Conservation (phyloP, 2,888 invertebrate species). For the Phasia obesa region DNA sequence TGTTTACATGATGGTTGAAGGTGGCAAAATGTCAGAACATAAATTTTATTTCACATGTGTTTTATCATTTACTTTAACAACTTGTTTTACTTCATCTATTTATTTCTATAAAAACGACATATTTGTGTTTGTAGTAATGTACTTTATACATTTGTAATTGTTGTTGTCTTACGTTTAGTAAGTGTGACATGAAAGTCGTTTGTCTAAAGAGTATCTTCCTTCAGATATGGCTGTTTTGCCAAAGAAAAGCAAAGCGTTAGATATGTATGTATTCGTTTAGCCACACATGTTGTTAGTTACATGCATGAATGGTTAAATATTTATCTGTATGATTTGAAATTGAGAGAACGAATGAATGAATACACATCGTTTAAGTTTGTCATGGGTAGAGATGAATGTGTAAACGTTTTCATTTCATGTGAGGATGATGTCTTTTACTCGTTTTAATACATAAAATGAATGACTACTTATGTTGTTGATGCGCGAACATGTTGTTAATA, state of each 20-base stretch:
- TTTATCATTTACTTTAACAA: slow-evolving; percentile 59
- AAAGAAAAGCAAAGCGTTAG: slow-evolving; percentile 7
- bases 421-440: slow-evolving; percentile 12
- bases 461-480: slow-evolving; percentile 48
- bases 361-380: slow-evolving; percentile 19
- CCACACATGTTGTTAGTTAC: slow-evolving; percentile 32
- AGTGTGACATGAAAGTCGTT: slow-evolving; percentile 63
- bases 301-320: slow-evolving; percentile 51
- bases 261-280: slow-evolving; percentile 2
- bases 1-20: slow-evolving; percentile 43
- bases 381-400: slow-evolving; percentile 11
- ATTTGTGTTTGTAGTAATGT: slow-evolving; percentile 17
- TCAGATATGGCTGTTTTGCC: background rate
- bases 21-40: slow-evolving; percentile 53
- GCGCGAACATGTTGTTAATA: slow-evolving; percentile 60
- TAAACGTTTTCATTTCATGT: slow-evolving; percentile 34
- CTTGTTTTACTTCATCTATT: slow-evolving; percentile 56
- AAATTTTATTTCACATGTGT: slow-evolving; percentile 58
- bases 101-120: slow-evolving; percentile 23
- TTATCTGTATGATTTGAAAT: slow-evolving; percentile 39
- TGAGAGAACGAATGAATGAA: slow-evolving; percentile 23
- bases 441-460: slow-evolving; percentile 34
- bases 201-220: slow-evolving; percentile 59
- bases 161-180: slow-evolving; percentile 37
- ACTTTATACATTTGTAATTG: slow-evolving; percentile 6